These are phyloP conservation scores for Gavialis gangeticus DNA, from an alignment of 2,113 vertebrate species.

Conservation along the genomic window DNA sequence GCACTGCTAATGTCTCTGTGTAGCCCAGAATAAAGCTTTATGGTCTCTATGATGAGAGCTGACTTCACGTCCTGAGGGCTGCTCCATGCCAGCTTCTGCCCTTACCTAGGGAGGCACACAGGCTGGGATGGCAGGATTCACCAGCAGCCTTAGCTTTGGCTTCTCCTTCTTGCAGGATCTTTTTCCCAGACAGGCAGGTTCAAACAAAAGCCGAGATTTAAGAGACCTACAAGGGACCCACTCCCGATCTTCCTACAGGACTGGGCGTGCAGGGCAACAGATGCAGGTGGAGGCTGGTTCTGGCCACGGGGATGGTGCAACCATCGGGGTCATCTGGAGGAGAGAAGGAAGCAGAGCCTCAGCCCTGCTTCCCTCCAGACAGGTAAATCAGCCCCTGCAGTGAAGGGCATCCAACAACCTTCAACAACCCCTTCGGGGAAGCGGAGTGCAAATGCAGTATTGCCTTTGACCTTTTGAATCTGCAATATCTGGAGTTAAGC, in stretches of 20 bases:
- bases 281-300: no score
- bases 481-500: no score
- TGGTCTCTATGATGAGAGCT: conserved; percentile 32
- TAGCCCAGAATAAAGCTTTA: conserved; percentile 41
- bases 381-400: no score
- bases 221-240: background rate
- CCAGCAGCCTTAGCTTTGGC: background rate
- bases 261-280: no score
- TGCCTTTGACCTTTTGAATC: no score
- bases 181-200: no score
- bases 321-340: background rate
- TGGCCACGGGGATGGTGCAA: no score
- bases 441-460: no score
- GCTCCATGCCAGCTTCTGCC: background rate
- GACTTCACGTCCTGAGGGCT: background rate
- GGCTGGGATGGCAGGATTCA: background rate
- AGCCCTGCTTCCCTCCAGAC: background rate
- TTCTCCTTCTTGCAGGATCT: background rate
- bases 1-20: conserved; percentile 1
- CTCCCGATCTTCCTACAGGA: no score
- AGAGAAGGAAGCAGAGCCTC: background rate
- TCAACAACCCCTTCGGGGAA: no score
- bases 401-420: no score
- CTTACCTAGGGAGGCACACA: background rate
- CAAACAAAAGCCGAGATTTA: background rate